Evolutionary conservation across 2,113 vertebrate species (phyloP), one percentile per base, ranked within the genome.

Genomic region (Equus quagga): DNA sequence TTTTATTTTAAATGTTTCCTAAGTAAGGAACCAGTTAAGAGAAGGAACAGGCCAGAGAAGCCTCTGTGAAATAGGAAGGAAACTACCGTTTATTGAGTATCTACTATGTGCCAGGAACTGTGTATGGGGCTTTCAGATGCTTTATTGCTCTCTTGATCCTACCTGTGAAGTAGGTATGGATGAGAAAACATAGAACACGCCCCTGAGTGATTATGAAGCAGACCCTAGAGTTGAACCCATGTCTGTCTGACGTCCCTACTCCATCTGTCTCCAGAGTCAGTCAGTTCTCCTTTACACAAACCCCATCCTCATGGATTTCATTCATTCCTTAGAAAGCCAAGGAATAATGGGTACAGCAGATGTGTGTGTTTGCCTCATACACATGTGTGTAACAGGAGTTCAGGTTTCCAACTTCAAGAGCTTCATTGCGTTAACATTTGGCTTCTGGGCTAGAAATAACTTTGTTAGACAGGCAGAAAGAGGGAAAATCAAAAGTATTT

Each of bases 361-460:
- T 33, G 11, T 36, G 9, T 56, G 23, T 44, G 23, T 80, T 33
- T 58, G n/a, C 64, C n/a, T 75, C 23, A 6, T 7, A 54, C 49
- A 15, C 18, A 4, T 2, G 0, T 31, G 28, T 49, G 41, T 51
- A 41, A 44, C 21, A 6, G 19, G 31, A 78, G 24, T 44, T 89
- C 14, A 64, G 54, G 28, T 79, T 92, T 95, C 90, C 80, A 56
- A 1, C 15, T 67, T 85, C 41, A 83, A 33, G 21, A 51, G 36
- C 44, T 64, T 94, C 12, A 2, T 60, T 84, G 54, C 46, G 33
- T 84, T 92, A 54, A 44, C 46, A 19, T 84, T 92, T 72, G 83
- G 65, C 79, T 94, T 95, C 82, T 94, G 46, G 36, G 13, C 69
- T 78, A 62, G 75, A 96, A 72, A 41, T 72, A 85, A 58, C n/a